Conservation (phyloP, 1,140 invertebrate species). For the Caenorhabditis brenneri region DNA sequence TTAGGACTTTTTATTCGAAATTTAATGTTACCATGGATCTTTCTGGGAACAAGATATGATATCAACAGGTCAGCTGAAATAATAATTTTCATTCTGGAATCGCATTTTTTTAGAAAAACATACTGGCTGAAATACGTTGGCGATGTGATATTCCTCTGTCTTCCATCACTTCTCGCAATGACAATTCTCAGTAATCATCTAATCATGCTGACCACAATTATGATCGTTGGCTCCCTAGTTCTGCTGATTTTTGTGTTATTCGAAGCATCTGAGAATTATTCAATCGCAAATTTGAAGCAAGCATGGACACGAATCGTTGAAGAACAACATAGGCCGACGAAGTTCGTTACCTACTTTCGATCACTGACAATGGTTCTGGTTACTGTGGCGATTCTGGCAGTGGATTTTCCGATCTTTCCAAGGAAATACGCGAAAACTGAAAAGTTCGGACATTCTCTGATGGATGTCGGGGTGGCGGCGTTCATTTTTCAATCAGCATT, state of each 20-base stretch:
- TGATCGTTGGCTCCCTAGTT: neutral
- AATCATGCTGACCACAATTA: neutral
- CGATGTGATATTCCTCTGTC: neutral
- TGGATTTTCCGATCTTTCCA: slow-evolving; percentile 88
- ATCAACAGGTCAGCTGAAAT: neutral
- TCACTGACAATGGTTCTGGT: slow-evolving; percentile 75
- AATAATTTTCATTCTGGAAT: neutral
- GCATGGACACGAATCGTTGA: slow-evolving; percentile 52
- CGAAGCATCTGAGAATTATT: slow-evolving; percentile 23
- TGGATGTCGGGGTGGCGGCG: slow-evolving; percentile 90
- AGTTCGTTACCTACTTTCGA: slow-evolving; percentile 55
- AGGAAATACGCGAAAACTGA: slow-evolving; percentile 84
- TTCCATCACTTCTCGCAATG: slow-evolving; percentile 1
- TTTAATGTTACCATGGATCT: slow-evolving; percentile 55
- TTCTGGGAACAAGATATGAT: slow-evolving; percentile 38
- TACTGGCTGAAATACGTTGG: neutral
- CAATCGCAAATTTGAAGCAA: neutral
- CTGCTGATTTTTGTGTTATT: slow-evolving; percentile 39
- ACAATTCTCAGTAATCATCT: slow-evolving; percentile 23
- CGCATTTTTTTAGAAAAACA: neutral
- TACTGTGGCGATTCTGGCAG: slow-evolving; percentile 84
- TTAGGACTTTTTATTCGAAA: slow-evolving; percentile 49
- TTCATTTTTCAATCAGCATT: slow-evolving; percentile 79
- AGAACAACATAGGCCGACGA: slow-evolving; percentile 54
- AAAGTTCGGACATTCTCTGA: slow-evolving; percentile 83